These are phyloP conservation scores for Aselliscus stoliczkanus DNA, from an alignment of 2,797 vertebrate species.

Conservation along the genomic window DNA sequence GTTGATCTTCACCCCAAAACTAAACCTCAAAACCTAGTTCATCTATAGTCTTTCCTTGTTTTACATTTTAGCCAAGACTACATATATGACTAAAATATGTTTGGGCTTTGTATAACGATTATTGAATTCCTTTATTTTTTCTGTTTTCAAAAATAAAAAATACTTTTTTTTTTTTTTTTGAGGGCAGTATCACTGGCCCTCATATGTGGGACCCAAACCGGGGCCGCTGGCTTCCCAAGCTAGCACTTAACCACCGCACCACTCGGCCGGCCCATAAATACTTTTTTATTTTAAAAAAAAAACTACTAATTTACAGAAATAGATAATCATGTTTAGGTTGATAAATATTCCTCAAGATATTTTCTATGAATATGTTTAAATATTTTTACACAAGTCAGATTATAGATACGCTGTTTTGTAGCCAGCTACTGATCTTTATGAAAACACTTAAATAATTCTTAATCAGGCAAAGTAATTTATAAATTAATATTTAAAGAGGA, in stretches of 20 bases:
- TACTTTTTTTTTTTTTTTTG: background rate
- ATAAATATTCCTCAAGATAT: background rate
- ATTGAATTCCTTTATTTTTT: background rate
- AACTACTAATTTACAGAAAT: background rate
- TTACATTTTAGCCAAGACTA: background rate
- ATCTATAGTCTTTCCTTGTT: background rate
- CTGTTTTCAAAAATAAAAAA: background rate
- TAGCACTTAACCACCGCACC: too few species aligned
- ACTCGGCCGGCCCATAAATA: too few species aligned
- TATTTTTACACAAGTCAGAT: background rate
- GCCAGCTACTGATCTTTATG: background rate
- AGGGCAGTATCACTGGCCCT: too few species aligned
- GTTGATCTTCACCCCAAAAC: background rate
- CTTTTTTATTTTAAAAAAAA: background rate
- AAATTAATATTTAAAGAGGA: background rate
- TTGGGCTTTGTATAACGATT: background rate
- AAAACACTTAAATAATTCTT: background rate
- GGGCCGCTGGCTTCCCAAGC: too few species aligned
- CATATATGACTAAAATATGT: background rate
- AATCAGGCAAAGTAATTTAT: background rate
- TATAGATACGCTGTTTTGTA: background rate
- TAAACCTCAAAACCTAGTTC: background rate
- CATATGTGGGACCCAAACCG: too few species aligned
- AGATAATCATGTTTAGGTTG: background rate
- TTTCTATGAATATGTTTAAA: background rate